Evolutionary conservation across 2,888 invertebrate genomes (phyloP).

Genomic region (Dasypolia templi): DNA sequence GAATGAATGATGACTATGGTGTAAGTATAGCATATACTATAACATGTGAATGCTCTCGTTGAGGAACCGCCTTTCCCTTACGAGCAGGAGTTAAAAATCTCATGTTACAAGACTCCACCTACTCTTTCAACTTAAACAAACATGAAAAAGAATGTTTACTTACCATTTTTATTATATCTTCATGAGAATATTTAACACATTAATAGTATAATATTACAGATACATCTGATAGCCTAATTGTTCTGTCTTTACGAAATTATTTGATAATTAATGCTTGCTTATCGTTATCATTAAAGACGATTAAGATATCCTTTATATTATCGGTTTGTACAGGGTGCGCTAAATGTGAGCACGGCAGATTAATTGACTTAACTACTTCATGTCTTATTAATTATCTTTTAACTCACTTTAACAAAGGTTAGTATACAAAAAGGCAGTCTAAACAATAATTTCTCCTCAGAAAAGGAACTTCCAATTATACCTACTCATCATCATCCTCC

Average conservation of each 20-base stretch:
- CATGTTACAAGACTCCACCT: background rate
- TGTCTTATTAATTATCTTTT: background rate
- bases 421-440: background rate
- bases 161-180: slow-evolving; percentile 60
- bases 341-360: background rate
- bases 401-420: no score
- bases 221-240: slow-evolving; percentile 52
- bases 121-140: background rate
- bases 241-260: slow-evolving; percentile 40
- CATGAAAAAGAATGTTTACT: slow-evolving; percentile 39
- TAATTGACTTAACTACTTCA: background rate
- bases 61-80: background rate
- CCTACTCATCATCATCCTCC: background rate
- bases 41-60: background rate
- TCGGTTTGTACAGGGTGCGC: slow-evolving; percentile 30
- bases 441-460: background rate
- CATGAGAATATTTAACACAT: slow-evolving; percentile 34
- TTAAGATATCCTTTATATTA: slow-evolving; percentile 39
- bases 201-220: slow-evolving; percentile 10
- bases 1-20: no score
- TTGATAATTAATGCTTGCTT: slow-evolving; percentile 55
- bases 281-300: slow-evolving; percentile 61
- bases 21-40: no score
- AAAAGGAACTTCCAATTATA: background rate
- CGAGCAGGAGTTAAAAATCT: background rate